Evolutionary conservation across 2,888 invertebrate species (phyloP).

Genomic region (Anodontia alba): DNA sequence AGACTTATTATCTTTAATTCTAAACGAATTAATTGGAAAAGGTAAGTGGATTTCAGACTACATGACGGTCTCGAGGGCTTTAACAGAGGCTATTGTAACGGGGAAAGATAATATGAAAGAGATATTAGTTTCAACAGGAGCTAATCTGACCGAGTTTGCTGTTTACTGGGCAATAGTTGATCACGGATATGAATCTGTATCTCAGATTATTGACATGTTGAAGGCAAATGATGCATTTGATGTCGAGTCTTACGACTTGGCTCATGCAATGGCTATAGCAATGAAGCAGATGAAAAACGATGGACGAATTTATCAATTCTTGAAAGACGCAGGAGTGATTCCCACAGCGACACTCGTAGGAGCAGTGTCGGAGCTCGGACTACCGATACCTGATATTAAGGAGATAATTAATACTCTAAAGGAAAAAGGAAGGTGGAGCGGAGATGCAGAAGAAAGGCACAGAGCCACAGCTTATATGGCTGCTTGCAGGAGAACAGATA

Average conservation of each 20-base stretch:
- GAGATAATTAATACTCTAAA: neutral
- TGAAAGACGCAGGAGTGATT: neutral
- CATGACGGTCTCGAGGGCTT: neutral
- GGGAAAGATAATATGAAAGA: neutral
- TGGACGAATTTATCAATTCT: neutral
- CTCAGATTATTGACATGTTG: neutral
- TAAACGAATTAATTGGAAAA: neutral
- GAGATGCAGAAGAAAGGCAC: neutral
- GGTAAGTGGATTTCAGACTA: neutral
- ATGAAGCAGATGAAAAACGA: neutral
- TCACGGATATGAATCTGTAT: neutral
- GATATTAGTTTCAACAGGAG: neutral
- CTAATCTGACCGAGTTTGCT: slow-evolving; percentile 8
- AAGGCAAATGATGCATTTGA: neutral
- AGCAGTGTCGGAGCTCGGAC: neutral
- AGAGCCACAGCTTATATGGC: neutral
- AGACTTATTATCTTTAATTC: neutral
- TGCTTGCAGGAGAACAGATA: neutral
- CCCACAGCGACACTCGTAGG: neutral
- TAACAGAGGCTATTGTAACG: neutral
- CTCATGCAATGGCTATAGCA: neutral
- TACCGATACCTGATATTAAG: neutral
- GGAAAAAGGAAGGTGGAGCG: neutral
- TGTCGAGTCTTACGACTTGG: neutral
- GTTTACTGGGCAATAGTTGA: slow-evolving; percentile 3